Base-by-base conservation (phyloP, 2,113 vertebrate species). In the Rhegmatorhina hoffmannsi region DNA sequence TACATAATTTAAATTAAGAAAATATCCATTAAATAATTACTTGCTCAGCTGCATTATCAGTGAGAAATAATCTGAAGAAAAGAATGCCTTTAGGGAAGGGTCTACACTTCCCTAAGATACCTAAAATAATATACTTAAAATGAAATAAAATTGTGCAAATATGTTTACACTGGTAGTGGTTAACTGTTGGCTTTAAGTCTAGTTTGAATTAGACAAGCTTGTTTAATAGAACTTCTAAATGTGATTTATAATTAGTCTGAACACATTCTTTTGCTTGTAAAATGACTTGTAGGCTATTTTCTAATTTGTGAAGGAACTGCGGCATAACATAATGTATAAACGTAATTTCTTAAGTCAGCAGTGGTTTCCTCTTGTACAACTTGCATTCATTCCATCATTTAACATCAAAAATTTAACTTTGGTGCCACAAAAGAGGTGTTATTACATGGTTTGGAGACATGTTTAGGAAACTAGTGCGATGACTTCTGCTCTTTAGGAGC, bases 161-260 rank as follows among this genome's bases (percentile, higher is more conserved):
- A 10, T 0, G 0, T 15, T 44, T 58, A 19, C 11, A 29, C 20
- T 33, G 13, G 5, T 28, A 46, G 21, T 5, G 3, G 11, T 62
- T 40, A 70, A 29, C 17, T 43, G 2, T 11, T 83, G 50, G 7
- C 11, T n/a, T 19, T 5, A 44, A 31, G 4, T 64, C 23, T 46
- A 44, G 24, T 23, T 34, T 49, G 9, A n/a, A 58, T 26, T 10
- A 50, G 13, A 3, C 7, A 63, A 84, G 15, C 6, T 52, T 70
- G 11, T 52, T 7, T 2, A 74, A 52, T 3, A 56, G 17, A 62
- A 76, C 6, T 70, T 72, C 8, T 17, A 9, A 70, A 50, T 1
- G 1, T 13, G 13, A 40, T 2, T 56, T 36, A 47, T 66, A 76
- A 63, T 60, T 28, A 59, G 2, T 55, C 36, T 58, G n/a, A 77